Evolutionary conservation across 2,888 invertebrate genomes (phyloP).

Genomic region (Ochropleura plecta): DNA sequence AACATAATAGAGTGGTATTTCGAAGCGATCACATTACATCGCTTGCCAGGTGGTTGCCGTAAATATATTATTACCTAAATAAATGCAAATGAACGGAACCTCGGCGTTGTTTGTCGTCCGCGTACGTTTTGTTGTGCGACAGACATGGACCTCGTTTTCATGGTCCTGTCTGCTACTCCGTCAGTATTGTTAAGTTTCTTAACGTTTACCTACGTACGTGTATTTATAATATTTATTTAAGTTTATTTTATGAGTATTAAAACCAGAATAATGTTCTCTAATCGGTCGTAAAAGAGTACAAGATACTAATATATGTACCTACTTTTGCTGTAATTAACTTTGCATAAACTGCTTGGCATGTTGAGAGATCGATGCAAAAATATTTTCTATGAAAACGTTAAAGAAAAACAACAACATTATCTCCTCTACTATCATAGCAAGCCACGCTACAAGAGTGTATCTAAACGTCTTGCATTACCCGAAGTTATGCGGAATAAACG

Average conservation of each 20-base stretch:
- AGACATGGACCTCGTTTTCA: constrained; percentile 73
- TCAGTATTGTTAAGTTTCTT: constrained; percentile 20
- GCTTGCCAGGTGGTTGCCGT: constrained; percentile 79
- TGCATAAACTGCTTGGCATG: constrained; percentile 1
- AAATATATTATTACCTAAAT: constrained; percentile 69
- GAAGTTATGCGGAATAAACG: constrained; percentile 37
- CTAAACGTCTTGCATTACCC: constrained; percentile 22
- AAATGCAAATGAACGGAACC: constrained; percentile 74
- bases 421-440: neutral
- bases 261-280: neutral
- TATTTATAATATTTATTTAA: neutral
- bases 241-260: neutral
- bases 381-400: neutral
- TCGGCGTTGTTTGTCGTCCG: constrained; percentile 71
- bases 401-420: constrained; percentile 15
- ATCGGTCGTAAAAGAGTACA: neutral
- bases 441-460: neutral
- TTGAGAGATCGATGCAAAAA: constrained; percentile 21
- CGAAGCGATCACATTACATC: constrained; percentile 81
- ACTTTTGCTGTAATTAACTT: constrained; percentile 17
- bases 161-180: constrained; percentile 58
- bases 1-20: constrained; percentile 76
- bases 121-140: constrained; percentile 66
- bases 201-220: neutral
- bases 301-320: neutral